Conservation (phyloP, 2,888 invertebrate genomes). For the Auanema sp. region DNA sequence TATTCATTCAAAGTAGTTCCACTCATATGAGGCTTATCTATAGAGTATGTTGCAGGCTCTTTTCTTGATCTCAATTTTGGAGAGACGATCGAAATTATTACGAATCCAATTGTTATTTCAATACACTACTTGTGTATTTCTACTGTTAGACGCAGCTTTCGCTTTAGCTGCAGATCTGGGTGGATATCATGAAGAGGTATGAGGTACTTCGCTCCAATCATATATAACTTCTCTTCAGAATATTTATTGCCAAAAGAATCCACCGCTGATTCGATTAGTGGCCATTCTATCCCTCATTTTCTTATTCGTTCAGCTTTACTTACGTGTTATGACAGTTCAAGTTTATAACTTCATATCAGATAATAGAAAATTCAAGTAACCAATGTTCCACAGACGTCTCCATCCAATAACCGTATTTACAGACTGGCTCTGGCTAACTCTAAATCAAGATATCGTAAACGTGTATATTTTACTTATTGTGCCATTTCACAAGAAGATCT, state of each 20-base stretch:
- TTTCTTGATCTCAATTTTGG: conserved; percentile 59
- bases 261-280: conserved; percentile 57
- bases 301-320: conserved; percentile 56
- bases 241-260: conserved; percentile 45
- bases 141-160: conserved; percentile 60
- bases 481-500: conserved; percentile 53
- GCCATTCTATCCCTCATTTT: conserved; percentile 62
- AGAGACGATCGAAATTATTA: conserved; percentile 49
- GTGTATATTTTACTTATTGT: conserved; percentile 63
- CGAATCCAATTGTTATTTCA: conserved; percentile 60
- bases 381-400: background rate
- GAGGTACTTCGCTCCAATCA: background rate
- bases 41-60: conserved; percentile 41
- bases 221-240: conserved; percentile 13
- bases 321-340: conserved; percentile 59
- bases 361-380: conserved; percentile 53
- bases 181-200: conserved; percentile 59
- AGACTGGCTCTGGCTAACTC: conserved; percentile 58
- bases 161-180: conserved; percentile 63
- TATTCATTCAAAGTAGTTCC: conserved; percentile 57
- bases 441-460: conserved; percentile 60
- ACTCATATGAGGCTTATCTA: background rate
- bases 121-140: conserved; percentile 62
- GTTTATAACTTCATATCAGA: conserved; percentile 62
- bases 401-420: conserved; percentile 2